Percentiles rank a stretch among this genome's conserved stretches.
phyloP scores from a whole-genome alignment of 2,113 vertebrate genomes.

The Spilogale gracilis region DNA sequence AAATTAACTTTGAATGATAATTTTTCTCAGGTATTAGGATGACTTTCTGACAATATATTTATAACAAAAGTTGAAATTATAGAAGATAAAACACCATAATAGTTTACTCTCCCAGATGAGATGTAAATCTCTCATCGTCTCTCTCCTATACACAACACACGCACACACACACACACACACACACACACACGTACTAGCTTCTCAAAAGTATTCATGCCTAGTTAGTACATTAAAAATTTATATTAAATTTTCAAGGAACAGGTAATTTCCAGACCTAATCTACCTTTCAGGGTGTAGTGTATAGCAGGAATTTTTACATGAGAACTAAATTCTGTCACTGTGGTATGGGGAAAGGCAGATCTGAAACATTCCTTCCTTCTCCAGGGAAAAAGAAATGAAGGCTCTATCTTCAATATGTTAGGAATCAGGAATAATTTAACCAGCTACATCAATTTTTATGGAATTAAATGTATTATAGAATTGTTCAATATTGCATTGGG shows the following conservation, averaged over 20 bases:
- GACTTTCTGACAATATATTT: neutral
- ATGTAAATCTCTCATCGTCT: neutral
- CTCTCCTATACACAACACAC: neutral
- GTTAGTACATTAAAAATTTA: neutral
- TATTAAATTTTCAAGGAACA: constrained; percentile 17
- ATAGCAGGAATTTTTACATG: neutral
- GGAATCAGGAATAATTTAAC: neutral
- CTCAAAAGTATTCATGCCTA: neutral
- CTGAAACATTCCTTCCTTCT: neutral
- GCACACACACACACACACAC: neutral
- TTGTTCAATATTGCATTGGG: neutral
- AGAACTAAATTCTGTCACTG: neutral
- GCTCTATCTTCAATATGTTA: neutral
- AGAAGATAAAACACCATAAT: neutral
- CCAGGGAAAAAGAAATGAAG: neutral
- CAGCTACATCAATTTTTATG: neutral
- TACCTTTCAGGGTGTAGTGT: neutral
- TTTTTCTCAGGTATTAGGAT: neutral
- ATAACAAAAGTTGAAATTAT: neutral
- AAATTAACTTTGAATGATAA: neutral
- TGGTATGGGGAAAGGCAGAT: neutral
- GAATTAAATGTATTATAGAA: neutral
- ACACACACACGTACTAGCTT: neutral
- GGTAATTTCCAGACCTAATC: neutral
- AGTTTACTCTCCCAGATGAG: neutral